These are phyloP conservation scores for Sarcophaga subvicina DNA, from an alignment of 2,888 invertebrate genomes.

Conservation along the genomic window DNA sequence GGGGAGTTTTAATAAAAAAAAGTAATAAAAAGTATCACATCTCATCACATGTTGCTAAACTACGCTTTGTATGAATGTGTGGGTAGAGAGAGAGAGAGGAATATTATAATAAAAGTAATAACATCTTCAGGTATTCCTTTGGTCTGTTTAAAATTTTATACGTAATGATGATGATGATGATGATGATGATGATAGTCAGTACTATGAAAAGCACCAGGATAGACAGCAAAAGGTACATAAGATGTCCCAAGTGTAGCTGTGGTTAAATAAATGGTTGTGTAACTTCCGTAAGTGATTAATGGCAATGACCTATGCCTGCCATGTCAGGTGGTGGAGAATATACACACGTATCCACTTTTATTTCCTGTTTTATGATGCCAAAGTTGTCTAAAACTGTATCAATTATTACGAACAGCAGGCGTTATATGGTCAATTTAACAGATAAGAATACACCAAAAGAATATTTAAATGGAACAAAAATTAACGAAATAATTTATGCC, in stretches of 20 bases:
- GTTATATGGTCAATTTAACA: not conserved
- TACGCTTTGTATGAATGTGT: not conserved
- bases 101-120: not conserved
- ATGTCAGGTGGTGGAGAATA: not conserved
- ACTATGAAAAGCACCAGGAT: too few species aligned
- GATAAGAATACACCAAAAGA: not conserved
- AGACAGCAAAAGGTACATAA: not conserved
- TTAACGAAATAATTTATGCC: too few species aligned
- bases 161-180: too few species aligned
- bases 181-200: too few species aligned
- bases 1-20: not conserved
- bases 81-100: too few species aligned
- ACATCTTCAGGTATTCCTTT: not conserved
- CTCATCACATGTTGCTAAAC: not conserved
- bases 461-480: too few species aligned
- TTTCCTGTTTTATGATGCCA: not conserved
- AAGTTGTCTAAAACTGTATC: conserved; percentile 4
- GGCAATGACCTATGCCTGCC: conserved; percentile 12
- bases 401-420: not conserved
- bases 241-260: conserved; percentile 14
- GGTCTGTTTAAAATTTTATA: not conserved
- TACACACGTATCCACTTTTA: not conserved
- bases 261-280: conserved; percentile 9
- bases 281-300: conserved; percentile 36
- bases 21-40: not conserved